Conservation (phyloP, 1,140 invertebrate species). For the Cydia amplana region DNA sequence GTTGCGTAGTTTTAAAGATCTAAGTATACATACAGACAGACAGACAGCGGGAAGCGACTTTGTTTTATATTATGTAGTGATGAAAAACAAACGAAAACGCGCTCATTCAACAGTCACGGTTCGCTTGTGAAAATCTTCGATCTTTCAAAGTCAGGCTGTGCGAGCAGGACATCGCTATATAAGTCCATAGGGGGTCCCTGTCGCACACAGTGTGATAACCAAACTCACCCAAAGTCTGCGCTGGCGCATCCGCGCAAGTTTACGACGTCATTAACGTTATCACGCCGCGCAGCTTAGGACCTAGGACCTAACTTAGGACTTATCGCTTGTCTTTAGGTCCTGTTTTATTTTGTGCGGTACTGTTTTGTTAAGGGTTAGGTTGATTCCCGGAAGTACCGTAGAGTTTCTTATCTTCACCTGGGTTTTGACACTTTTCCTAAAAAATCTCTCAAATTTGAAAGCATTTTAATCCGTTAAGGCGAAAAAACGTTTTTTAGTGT, state of each 20-base stretch:
- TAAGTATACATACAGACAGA: too few relatives aligned
- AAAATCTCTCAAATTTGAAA: too few relatives aligned
- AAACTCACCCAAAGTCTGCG: not conserved
- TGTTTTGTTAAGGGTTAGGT: not conserved
- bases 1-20: too few relatives aligned
- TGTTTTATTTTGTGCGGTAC: conserved; percentile 4
- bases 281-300: conserved; percentile 35
- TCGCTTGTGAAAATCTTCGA: conserved; percentile 47
- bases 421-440: too few relatives aligned
- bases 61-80: too few relatives aligned
- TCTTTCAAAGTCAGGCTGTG: conserved; percentile 51
- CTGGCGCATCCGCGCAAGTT: conserved; percentile 41
- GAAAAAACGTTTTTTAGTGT: too few relatives aligned
- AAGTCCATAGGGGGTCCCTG: too few relatives aligned
- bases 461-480: too few relatives aligned
- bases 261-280: conserved; percentile 71
- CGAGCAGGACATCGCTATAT: too few relatives aligned
- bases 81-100: too few relatives aligned
- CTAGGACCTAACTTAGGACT: not conserved
- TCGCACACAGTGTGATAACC: not conserved
- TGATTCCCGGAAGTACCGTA: not conserved
- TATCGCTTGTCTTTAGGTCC: not conserved
- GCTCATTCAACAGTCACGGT: conserved; percentile 35
- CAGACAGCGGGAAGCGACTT: too few relatives aligned
- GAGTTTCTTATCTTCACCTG: too few relatives aligned